Base-by-base conservation (phyloP, 2,888 invertebrate species). In the Nymphalis c-album region DNA sequence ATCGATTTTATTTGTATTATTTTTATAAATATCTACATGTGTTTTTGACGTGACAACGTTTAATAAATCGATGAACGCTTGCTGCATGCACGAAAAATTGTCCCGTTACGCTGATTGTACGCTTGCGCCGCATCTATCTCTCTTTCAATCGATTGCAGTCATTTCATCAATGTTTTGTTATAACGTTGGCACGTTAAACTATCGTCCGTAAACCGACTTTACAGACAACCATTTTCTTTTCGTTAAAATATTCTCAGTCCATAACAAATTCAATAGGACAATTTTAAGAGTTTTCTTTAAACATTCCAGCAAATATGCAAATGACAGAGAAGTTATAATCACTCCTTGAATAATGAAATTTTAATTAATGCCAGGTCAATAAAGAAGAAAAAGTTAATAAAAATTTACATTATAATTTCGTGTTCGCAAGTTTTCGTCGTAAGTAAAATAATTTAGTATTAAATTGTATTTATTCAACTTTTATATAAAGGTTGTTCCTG, bases 321-420 rank as follows among this genome's bases (percentile, higher is more conserved):
- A 77, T 77, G 67, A 60, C 50, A 69, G 60, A 64, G 60, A 74
- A 75, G 74, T 76, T 76, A 72, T 74, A 75, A 76, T 76, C 73
- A 75, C 73, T 75, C 75, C 74, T 74, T 71, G 73, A 76, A 74
- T 78, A 77, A 76, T 75, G 72, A 76, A 76, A 75, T 76, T 77
- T 76, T 76, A 78, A 77, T 78, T 76, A 75, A 73, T 74, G 69
- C 57, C 64, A 71, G 71, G 75, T 76, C 72, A 74, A 74, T 74
- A 67, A 67, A 61, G 63, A 71, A 62, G 61, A 71, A 72, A 74
- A 73, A 69, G 67, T 71, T 73, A 59, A 67, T 71, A 64, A 55
- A 40, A 72, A 72, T 69, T 69, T 69, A 69, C 67, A 67, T 71
- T 69, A 62, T 60, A 66, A 69, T 67, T 63, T 70, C 66, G 53